Evolutionary conservation across 2,113 vertebrate species (phyloP), one percentile per base, ranked within the genome.

Genomic region (Gymnogyps californianus): DNA sequence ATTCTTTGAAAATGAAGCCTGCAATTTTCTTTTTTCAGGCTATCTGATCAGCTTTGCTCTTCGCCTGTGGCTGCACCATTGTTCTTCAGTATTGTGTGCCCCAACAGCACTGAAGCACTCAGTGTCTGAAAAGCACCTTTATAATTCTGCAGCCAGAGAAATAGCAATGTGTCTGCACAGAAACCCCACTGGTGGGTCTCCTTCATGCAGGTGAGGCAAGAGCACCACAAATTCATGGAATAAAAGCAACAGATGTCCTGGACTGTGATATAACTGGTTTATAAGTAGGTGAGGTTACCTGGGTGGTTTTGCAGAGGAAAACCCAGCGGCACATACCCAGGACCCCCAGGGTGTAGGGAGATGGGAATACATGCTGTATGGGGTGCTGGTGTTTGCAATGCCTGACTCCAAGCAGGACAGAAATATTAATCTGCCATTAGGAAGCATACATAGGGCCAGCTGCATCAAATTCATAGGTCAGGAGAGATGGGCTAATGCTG

Each of bases 361-460:
- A 20, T 47, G 46, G 59, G 38, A 46, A 17, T 24, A 12, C 7
- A 4, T 31, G 28, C n/a, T 32, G 7, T 29, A 51, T 11, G 28
- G 16, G 16, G 8, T n/a, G 31, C 38, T 87, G 46, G 25, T 16
- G 13, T 62, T 87, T 67, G 31, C 38, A 38, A 5, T 0, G 0
- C 17, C 38, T 44, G 7, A 59, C 79, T 46, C 38, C 38, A 44
- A 38, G 70, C 49, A 69, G 28, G 49, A 78, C 69, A 34, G 58
- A 59, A 7, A 8, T 16, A 52, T 12, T 44, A 29, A 21, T 80
- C 7, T 81, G 13, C 47, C 9, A 7, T 70, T 6, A 29, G 64
- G 52, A 87, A 58, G 9, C 3, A 6, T 80, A n/a, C 80, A 47
- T 3, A 66, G 29, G 40, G 22, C 15, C 40, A 71, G 52, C 12